These are phyloP conservation scores for Nymphalis urticae DNA, from an alignment of 2,888 invertebrate genomes.

Conservation along the genomic window DNA sequence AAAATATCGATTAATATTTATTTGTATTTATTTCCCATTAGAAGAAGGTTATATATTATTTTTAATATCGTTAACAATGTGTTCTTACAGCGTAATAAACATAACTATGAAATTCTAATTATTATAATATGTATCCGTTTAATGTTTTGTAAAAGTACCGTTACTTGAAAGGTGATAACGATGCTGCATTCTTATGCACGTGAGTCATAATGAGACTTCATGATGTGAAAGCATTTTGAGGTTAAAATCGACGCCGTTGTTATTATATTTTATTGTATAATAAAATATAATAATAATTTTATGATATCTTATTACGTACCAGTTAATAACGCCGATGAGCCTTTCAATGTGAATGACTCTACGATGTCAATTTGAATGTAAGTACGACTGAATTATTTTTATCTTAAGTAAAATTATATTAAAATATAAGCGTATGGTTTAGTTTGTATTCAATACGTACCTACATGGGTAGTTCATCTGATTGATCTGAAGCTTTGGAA, in stretches of 20 bases:
- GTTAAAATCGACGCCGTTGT: constrained; percentile 24
- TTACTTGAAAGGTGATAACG: constrained; percentile 35
- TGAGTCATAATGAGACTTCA: constrained; percentile 36
- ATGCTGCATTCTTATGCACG: constrained; percentile 35
- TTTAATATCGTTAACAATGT: no score
- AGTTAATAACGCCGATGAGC: neutral
- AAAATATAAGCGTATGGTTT: no score
- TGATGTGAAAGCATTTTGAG: constrained; percentile 34
- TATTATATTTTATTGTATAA: constrained; percentile 19
- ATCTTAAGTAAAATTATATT: no score
- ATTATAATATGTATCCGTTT: constrained; percentile 16
- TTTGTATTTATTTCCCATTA: no score
- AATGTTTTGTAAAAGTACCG: constrained; percentile 37
- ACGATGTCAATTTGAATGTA: no score
- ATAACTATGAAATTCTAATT: constrained; percentile 14
- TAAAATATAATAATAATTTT: constrained; percentile 7
- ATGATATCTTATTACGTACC: neutral
- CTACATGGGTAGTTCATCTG: no score
- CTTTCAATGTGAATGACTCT: neutral
- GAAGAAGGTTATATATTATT: no score
- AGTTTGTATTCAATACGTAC: no score
- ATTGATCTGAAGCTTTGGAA: no score
- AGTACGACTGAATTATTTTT: no score
- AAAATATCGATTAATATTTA: no score
- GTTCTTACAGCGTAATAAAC: no score